These are phyloP conservation scores for Lasioglossum lativentre DNA, from an alignment of 2,888 invertebrate species.

Conservation along the genomic window DNA sequence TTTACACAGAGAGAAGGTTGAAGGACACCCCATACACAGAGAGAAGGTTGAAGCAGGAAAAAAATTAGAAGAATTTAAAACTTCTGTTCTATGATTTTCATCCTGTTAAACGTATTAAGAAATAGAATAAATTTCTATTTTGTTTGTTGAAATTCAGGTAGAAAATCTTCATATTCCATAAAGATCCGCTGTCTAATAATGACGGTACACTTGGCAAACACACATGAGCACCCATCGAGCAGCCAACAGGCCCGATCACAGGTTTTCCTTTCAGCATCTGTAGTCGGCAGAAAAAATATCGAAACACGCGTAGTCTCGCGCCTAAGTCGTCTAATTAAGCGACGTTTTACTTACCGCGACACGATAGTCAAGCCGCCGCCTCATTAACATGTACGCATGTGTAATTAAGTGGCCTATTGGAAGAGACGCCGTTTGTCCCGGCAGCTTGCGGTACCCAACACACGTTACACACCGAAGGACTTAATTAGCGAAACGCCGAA, in stretches of 20 bases:
- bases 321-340: conserved; percentile 9
- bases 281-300: neutral
- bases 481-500: conserved; percentile 52
- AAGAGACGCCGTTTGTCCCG: conserved; percentile 24
- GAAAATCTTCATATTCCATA: no score
- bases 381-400: conserved; percentile 29
- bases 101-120: no score
- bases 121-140: no score
- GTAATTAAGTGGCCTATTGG: conserved; percentile 31
- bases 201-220: neutral
- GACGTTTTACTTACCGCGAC: neutral
- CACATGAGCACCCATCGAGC: neutral
- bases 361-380: neutral
- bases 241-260: neutral
- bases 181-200: no score
- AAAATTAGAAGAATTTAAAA: no score
- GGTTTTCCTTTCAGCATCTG: neutral
- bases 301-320: conserved; percentile 7
- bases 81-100: no score
- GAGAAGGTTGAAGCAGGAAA: no score
- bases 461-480: conserved; percentile 34
- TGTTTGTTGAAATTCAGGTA: no score
- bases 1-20: no score
- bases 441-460: conserved; percentile 28
- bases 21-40: no score